These are phyloP conservation scores for Mixornis gularis DNA, from an alignment of 2,113 vertebrate species.

Conservation along the genomic window DNA sequence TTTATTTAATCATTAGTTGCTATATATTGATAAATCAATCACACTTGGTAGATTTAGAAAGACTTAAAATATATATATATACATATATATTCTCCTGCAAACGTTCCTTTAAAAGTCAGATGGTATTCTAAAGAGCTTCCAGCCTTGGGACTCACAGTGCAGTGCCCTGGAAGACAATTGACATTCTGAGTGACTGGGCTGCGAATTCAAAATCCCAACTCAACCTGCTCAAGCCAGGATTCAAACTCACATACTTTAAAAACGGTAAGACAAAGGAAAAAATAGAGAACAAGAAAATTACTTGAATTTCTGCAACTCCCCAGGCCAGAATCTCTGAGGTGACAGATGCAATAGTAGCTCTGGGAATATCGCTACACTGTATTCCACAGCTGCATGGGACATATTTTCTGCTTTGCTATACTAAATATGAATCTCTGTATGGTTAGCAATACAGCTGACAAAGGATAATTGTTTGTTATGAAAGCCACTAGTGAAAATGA, in stretches of 20 bases:
- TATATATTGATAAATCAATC: constrained; percentile 18
- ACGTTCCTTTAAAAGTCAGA: constrained; percentile 60
- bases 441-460: neutral
- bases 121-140: constrained; percentile 50
- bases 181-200: constrained; percentile 69
- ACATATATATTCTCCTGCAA: neutral
- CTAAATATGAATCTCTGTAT: neutral
- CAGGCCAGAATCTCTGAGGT: neutral
- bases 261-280: neutral
- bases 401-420: neutral
- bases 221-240: constrained; percentile 35
- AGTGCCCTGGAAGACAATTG: constrained; percentile 65
- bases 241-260: constrained; percentile 37
- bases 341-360: neutral
- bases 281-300: neutral
- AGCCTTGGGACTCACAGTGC: constrained; percentile 61
- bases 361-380: neutral
- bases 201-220: constrained; percentile 64
- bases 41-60: neutral
- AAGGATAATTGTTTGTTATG: neutral
- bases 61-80: neutral
- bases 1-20: constrained; percentile 7
- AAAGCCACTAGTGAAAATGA: neutral
- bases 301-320: neutral
- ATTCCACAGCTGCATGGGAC: neutral